phyloP scores from a whole-genome alignment of 2,888 invertebrate species.

The Pardosa pseudoannulata region DNA sequence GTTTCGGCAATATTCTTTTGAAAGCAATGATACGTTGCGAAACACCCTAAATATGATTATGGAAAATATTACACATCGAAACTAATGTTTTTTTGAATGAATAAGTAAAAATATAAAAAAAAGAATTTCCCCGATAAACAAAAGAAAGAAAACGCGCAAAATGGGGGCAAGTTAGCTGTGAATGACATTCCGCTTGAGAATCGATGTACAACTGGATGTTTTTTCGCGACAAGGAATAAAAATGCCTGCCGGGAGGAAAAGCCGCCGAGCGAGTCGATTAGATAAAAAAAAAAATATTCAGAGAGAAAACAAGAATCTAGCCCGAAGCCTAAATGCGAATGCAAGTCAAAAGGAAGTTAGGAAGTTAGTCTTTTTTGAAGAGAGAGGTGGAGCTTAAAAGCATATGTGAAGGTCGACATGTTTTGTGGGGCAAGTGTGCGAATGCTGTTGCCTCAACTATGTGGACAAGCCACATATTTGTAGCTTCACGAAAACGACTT shows the following conservation, averaged over 20 bases:
- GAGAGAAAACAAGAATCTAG: slow-evolving; percentile 50
- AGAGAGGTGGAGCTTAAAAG: slow-evolving; percentile 57
- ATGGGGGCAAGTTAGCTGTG: not conserved
- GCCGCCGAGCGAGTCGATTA: slow-evolving; percentile 47
- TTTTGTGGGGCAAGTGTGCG: slow-evolving; percentile 31
- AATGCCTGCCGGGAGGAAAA: slow-evolving; percentile 56
- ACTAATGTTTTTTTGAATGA: too few relatives aligned
- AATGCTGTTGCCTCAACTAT: slow-evolving; percentile 44
- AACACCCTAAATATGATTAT: too few relatives aligned
- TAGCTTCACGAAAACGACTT: slow-evolving; percentile 46
- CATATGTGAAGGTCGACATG: slow-evolving; percentile 67
- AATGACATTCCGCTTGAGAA: not conserved
- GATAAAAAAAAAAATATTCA: slow-evolving; percentile 27
- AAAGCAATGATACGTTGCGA: not conserved
- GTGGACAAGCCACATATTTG: slow-evolving; percentile 69
- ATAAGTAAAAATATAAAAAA: too few relatives aligned
- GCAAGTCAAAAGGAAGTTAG: slow-evolving; percentile 22
- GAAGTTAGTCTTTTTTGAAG: slow-evolving; percentile 22
- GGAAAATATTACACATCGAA: too few relatives aligned
- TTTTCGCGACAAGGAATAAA: slow-evolving; percentile 45
- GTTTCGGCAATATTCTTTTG: not conserved
- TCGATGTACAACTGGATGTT: slow-evolving; percentile 15
- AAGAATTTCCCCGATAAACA: not conserved
- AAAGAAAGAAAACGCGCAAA: not conserved
- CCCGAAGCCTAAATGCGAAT: slow-evolving; percentile 40